Evolutionary conservation across 2,888 invertebrate genomes (phyloP).

Genomic region (Stenodema calcarata): DNA sequence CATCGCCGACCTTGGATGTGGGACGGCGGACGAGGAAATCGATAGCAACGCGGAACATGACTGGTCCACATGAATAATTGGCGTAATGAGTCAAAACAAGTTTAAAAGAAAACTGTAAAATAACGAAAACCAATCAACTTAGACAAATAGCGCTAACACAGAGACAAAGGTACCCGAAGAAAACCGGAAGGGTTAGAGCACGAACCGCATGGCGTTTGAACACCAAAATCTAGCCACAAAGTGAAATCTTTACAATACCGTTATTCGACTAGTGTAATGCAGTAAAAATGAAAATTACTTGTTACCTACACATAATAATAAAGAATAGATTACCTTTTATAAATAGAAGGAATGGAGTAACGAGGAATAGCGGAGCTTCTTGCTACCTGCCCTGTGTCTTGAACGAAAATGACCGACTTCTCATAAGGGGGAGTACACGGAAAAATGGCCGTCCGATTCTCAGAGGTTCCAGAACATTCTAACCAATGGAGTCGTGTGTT

Average conservation of each 20-base stretch:
- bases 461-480: slow-evolving; percentile 38
- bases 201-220: background rate
- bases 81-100: too few species aligned
- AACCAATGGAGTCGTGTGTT: background rate
- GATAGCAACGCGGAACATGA: background rate
- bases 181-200: too few species aligned
- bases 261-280: too few species aligned
- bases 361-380: slow-evolving; percentile 14
- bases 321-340: background rate
- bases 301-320: background rate
- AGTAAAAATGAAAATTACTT: background rate
- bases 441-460: background rate
- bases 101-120: too few species aligned
- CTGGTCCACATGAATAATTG: background rate
- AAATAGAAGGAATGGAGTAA: background rate
- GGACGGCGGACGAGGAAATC: background rate
- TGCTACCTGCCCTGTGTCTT: slow-evolving; percentile 21
- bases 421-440: background rate
- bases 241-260: too few species aligned
- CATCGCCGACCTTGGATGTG: background rate
- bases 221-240: too few species aligned
- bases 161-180: too few species aligned
- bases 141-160: too few species aligned
- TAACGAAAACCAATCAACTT: too few species aligned
- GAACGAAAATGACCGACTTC: slow-evolving; percentile 35